Percentiles rank a stretch among this genome's conserved stretches.
Conservation (phyloP, 1,140 invertebrate genomes). For the Zaprionus lachaisei region DNA sequence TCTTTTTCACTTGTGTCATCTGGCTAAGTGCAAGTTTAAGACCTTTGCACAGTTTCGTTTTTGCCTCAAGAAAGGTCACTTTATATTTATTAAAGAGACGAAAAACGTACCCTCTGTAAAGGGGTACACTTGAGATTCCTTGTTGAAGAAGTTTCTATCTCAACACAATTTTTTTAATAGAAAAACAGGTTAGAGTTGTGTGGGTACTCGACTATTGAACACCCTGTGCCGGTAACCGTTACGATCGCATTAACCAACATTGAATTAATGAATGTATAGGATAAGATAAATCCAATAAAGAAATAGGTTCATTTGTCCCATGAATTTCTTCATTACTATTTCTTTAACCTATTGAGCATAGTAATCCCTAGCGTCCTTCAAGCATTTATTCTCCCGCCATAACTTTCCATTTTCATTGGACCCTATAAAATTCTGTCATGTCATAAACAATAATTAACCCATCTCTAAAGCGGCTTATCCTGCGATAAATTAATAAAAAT, state of each 20-base stretch:
- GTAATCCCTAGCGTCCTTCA: neutral
- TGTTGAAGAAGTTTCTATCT: neutral
- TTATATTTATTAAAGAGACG: slow-evolving; percentile 2
- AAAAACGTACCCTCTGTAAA: neutral
- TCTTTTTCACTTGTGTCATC: slow-evolving; percentile 55
- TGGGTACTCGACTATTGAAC: too few relatives aligned
- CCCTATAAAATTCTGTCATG: neutral
- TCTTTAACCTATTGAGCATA: too few relatives aligned
- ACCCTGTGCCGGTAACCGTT: too few relatives aligned
- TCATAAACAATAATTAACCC: slow-evolving; percentile 33
- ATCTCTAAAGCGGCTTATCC: neutral
- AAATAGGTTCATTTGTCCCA: too few relatives aligned
- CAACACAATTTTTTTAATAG: neutral
- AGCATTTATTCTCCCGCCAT: neutral
- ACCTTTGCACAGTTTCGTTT: slow-evolving; percentile 18
- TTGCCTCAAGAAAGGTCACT: slow-evolving; percentile 25
- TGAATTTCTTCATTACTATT: too few relatives aligned
- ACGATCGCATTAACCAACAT: too few relatives aligned
- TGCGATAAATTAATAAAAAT: slow-evolving; percentile 27
- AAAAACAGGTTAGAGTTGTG: neutral
- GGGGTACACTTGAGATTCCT: neutral
- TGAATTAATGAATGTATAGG: too few relatives aligned
- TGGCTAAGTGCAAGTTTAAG: slow-evolving; percentile 71
- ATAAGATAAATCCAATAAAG: too few relatives aligned
- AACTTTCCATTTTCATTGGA: neutral